Base-by-base conservation (phyloP, 2,888 invertebrate genomes). In the Magallana nippona region DNA sequence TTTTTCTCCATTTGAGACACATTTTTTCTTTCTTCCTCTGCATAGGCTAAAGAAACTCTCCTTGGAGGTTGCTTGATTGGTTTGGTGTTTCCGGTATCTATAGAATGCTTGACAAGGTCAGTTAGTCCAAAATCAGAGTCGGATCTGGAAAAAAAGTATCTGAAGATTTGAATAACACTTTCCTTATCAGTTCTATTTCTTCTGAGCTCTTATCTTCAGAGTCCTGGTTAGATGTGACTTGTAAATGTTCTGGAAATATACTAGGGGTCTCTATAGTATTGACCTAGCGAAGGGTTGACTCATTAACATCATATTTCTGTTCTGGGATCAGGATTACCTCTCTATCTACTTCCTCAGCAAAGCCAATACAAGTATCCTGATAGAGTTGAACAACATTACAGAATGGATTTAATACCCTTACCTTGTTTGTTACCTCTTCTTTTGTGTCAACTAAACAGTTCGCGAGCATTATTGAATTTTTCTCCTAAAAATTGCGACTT, bases 71-170 rank as follows among this genome's bases (percentile, higher is more conserved):
- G 88, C n/a, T 83, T 86, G 5, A 88, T 62, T 11, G 86, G 86
- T 56, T 22, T 79, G 1, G 86, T 83, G 63, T 87, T 83, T 3
- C 85, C 84, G 55, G 86, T 87, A 19, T 85, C 81, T 27, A 84
- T 86, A 5, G 78, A 19, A 62, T 88, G 88, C 56, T 85, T 83
- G 13, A 81, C 81, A 19, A 88, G 19, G 71, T 87, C 22, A 10
- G 88, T 88, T 2, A 84, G n/a, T 15, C 88, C 87, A 32, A 88
- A 32, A 77, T 88, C 84, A 81, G 83, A 83, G 19, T 86, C 85
- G 22, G 82, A 17, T 57, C 60, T 85, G 5, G 86, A 87, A 77
- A 88, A 87, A 10, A 55, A n/a, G n/a, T 71, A n/a, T 81, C 82
- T 62, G 62, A 27, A 27, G 77, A 85, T 27, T 83, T 83, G 1